Evolutionary conservation across 2,888 invertebrate genomes (phyloP), one percentile per base, ranked within the genome.

Genomic region (Microctonus hyperodae): DNA sequence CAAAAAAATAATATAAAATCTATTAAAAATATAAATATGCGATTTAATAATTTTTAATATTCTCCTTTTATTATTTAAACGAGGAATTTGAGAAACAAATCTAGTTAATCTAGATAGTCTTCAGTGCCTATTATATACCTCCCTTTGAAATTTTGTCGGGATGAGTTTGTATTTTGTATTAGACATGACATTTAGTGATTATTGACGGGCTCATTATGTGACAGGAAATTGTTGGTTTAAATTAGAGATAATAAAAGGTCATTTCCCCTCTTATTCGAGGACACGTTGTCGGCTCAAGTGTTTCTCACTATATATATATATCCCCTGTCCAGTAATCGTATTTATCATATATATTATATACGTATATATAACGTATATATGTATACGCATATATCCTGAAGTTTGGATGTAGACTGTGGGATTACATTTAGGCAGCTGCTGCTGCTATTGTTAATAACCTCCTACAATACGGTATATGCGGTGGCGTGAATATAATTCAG

Each of bases 221-320:
- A 73, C 78, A 77, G 76, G 76, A 78, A 77, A 79, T 79, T 77
- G 75, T 77, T 74, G 77, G 70, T 76, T 77, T 76, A 76, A 81
- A 78, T 81, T 78, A 76, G 76, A 79, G 77, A 76, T 78, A 78
- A 79, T 81, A 79, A 77, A 69, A 73, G 44, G 51, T 35, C 61
- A 55, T 57, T 53, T 40, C 31, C 61, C 16, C 35, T 51, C 44
- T 65, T 53, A 56, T 50, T 59, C 37, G 44, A 59, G 56, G 50
- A 64, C 61, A 50, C 50, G 40, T 64, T 68, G 44, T 44, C 44
- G 63, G 50, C 56, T 65, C 51, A 16, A 50, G 37, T 55, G 25
- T 22, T 57, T 35, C 31, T 50, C 11, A 25, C 40, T 33, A 37
- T 37, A 56, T 23, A 56, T n/a, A n/a, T 40, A 20, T 16, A 51